Conservation (phyloP, 2,113 vertebrate genomes). For the Xiphorhynchus elegans region DNA sequence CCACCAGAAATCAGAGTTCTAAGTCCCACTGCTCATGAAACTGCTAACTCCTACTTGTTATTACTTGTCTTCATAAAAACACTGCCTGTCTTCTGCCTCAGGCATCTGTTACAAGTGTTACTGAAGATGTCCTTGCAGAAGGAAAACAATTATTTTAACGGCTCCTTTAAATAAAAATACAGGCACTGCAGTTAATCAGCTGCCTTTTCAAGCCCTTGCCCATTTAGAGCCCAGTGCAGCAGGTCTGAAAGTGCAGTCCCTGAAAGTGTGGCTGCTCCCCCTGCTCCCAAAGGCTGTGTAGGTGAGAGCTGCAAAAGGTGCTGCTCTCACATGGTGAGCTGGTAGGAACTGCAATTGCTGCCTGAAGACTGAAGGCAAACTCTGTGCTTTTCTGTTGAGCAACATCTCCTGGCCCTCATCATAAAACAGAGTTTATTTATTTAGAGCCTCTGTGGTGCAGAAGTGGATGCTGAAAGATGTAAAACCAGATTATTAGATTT, state of each 20-base stretch:
- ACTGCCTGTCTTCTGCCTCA: neutral
- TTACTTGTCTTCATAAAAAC: conserved; percentile 8
- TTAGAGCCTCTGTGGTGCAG: neutral
- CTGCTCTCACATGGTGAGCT: neutral
- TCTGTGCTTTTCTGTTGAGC: neutral
- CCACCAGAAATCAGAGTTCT: neutral
- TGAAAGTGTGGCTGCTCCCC: neutral
- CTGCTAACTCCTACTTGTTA: conserved; percentile 32
- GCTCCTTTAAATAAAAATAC: conserved; percentile 11
- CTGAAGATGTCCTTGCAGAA: conserved; percentile 16
- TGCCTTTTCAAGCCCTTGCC: neutral
- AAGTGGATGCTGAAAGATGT: neutral
- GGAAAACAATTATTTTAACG: conserved; percentile 38
- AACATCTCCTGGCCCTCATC: neutral
- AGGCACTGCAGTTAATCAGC: neutral
- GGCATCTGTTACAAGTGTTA: conserved; percentile 15
- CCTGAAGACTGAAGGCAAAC: neutral
- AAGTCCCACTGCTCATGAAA: neutral
- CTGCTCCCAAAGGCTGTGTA: neutral
- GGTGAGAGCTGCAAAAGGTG: neutral
- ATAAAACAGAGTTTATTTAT: neutral
- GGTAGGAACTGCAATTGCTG: neutral
- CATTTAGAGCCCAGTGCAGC: neutral
- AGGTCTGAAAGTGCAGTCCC: neutral
- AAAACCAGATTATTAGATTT: neutral